Percentiles rank a stretch among this genome's conserved stretches.
Evolutionary conservation across 2,888 invertebrate genomes (phyloP).

Genomic region (Linnaemya tessellans): DNA sequence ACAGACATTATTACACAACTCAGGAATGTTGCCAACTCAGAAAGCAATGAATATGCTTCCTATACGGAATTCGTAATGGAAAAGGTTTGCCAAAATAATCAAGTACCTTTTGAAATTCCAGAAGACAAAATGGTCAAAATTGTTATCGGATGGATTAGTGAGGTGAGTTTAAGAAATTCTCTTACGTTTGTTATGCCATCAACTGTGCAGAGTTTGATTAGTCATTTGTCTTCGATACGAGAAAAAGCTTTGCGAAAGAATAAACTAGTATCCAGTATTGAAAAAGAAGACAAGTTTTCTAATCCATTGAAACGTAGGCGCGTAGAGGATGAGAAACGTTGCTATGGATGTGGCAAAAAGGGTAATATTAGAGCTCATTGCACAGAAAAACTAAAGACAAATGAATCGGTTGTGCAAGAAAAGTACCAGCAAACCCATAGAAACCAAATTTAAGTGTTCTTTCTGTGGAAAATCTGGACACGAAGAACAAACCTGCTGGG

Average conservation of each 20-base stretch:
- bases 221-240: no score
- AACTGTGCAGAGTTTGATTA: neutral
- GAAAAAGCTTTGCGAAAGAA: neutral
- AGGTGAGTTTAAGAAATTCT: no score
- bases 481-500: conserved; percentile 63
- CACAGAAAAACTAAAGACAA: conserved; percentile 15
- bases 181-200: no score
- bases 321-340: conserved; percentile 55
- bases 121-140: no score
- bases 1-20: conserved; percentile 63
- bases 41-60: neutral
- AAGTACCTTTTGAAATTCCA: no score
- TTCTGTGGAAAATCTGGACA: conserved; percentile 63
- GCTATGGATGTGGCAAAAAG: conserved; percentile 13
- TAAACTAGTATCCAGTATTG: conserved; percentile 9
- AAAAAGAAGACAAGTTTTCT: conserved; percentile 4
- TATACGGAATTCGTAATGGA: no score
- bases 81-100: no score
- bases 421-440: conserved; percentile 30
- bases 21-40: conserved; percentile 62
- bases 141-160: no score
- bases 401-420: conserved; percentile 17
- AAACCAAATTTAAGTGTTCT: conserved; percentile 41
- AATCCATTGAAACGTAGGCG: conserved; percentile 43
- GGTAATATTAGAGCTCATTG: conserved; percentile 58